Percentiles rank a stretch among this genome's conserved stretches.
phyloP scores from a whole-genome alignment of 2,113 vertebrate species.

The Thymallus thymallus region DNA sequence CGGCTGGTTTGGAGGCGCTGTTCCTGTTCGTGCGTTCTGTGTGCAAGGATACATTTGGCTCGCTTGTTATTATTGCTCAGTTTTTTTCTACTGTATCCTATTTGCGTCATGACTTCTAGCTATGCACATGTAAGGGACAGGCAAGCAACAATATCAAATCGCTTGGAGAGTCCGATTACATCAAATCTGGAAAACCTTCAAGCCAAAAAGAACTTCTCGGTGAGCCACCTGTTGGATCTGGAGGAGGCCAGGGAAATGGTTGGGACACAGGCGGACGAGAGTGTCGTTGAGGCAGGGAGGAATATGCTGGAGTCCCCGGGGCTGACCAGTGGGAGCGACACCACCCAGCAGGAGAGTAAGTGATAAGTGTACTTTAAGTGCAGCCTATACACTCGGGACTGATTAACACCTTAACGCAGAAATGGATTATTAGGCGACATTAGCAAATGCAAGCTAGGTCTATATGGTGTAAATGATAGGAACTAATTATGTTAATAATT shows the following conservation, averaged over 20 bases:
- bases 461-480: neutral
- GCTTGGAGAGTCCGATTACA: constrained; percentile 88
- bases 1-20: constrained; percentile 41
- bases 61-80: constrained; percentile 21
- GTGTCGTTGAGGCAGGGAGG: constrained; percentile 85
- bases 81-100: constrained; percentile 32
- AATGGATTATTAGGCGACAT: neutral
- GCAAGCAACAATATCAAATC: constrained; percentile 82
- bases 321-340: constrained; percentile 96
- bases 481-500: neutral
- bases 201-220: constrained; percentile 98
- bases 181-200: constrained; percentile 91
- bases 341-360: constrained; percentile 97
- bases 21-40: constrained; percentile 38
- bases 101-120: constrained; percentile 90
- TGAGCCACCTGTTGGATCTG: constrained; percentile 98
- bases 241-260: constrained; percentile 95
- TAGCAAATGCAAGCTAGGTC: neutral
- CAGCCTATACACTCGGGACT: constrained; percentile 29
- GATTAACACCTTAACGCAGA: constrained; percentile 25
- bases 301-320: constrained; percentile 93
- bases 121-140: constrained; percentile 95
- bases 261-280: constrained; percentile 86
- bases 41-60: constrained; percentile 52
- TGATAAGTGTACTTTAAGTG: constrained; percentile 41